Conservation (phyloP, 2,113 vertebrate genomes). For the Columba livia region DNA sequence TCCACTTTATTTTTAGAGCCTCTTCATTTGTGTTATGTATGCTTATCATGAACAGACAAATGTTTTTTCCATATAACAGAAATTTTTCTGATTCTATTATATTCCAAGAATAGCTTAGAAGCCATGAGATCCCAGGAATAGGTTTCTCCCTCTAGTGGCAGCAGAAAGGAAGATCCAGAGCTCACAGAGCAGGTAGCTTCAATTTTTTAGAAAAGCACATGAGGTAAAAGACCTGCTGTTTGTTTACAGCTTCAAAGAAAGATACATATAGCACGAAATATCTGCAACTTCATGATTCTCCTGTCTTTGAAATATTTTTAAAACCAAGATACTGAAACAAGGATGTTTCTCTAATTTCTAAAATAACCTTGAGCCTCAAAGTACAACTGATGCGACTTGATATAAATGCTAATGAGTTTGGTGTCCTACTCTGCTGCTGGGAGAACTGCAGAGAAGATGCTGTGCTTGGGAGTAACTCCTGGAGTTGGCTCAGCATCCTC, state of each 20-base stretch:
- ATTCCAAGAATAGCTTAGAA: not conserved
- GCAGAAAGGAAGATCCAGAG: not conserved
- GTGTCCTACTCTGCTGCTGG: not conserved
- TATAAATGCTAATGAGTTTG: not conserved
- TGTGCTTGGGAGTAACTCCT: not conserved
- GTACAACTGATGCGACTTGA: not conserved
- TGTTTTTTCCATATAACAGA: not conserved
- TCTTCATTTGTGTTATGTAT: not conserved
- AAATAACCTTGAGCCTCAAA: not conserved
- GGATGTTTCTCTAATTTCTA: not conserved
- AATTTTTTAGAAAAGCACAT: not conserved
- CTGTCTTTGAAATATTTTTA: not conserved
- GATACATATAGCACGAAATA: not conserved
- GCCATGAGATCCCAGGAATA: not conserved
- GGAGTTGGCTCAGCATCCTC: not conserved
- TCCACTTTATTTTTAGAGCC: not conserved
- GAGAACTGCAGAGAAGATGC: accelerated
- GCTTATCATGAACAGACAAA: not conserved
- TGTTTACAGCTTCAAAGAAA: not conserved
- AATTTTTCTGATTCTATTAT: not conserved
- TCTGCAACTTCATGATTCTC: not conserved
- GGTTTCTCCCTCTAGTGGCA: slow-evolving; percentile 53
- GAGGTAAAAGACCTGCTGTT: not conserved
- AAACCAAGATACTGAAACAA: not conserved
- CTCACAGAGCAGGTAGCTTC: not conserved